Base-by-base conservation (phyloP, 2,113 vertebrate genomes). In the Dolichotis patagonum region DNA sequence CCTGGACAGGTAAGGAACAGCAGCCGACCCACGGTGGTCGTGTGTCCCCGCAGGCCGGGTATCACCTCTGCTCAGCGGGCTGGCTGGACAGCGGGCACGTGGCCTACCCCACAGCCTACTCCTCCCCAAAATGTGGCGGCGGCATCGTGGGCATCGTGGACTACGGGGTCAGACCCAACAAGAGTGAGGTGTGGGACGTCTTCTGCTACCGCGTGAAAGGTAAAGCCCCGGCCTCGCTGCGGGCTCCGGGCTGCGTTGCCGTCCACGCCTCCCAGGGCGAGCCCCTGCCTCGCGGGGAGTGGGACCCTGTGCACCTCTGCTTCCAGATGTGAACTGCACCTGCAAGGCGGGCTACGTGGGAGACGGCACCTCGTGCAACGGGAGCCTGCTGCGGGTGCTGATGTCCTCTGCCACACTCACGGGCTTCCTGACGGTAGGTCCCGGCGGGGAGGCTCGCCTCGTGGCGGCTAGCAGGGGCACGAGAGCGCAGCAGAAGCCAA, bases 161-260 rank as follows among this genome's bases (percentile, higher is more conserved):
- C 97, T 99, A 99, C 0, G 99, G 99, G 0, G 54, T 11, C 32
- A 99, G 99, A 91, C 96, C 52, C 88, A 99, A 99, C 93, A 96
- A 98, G 95, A 99, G 98, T 0, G 99, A 99, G 98, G 99, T 96
- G 43, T 99, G 99, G 99, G 99, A 99, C 46, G 98, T 98, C 46
- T 99, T 99, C 99, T 99, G 99, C 98, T 99, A 99, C 98, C 97
- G 99, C 93, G 98, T 99, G 97, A 99, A 99, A 98, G 99, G 99
- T 99, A 96, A 98, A 73, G 73, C 46, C 32, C 62, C n/a, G 2
- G 19, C 94, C 54, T 14, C 1, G 0, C 81, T 38, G 19, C 9
- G 5, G 54, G 54, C 14, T 10, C 20, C n/a, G 16, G 88, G 91
- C 69, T 60, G 2, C 0, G 1, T 19, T 24, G 86, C 58, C 1